phyloP scores from a whole-genome alignment of 2,888 invertebrate genomes.

The Apotomis betuletana region DNA sequence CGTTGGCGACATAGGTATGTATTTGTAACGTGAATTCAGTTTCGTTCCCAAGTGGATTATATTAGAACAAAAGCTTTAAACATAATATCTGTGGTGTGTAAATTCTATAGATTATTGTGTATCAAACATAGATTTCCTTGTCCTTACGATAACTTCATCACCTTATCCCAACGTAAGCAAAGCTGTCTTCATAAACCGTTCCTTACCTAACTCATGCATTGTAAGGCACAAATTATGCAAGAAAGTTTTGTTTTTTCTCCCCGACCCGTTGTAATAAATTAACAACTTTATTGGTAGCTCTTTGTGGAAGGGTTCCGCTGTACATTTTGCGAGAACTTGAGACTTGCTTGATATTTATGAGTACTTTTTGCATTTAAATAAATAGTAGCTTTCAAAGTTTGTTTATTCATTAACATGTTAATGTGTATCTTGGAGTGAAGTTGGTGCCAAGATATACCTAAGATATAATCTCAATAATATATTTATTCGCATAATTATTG shows the following conservation, averaged over 20 bases:
- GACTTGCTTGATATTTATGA: slow-evolving; percentile 36
- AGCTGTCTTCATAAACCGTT: slow-evolving; percentile 17
- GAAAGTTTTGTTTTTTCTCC: slow-evolving; percentile 49
- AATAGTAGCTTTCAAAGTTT: slow-evolving; percentile 18
- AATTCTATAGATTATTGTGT: too few relatives aligned
- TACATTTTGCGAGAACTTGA: slow-evolving; percentile 20
- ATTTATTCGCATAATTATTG: too few relatives aligned
- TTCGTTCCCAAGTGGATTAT: too few relatives aligned
- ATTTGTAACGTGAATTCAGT: too few relatives aligned
- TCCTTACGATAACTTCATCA: background rate
- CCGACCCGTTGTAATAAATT: slow-evolving; percentile 56
- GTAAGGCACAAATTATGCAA: slow-evolving; percentile 46
- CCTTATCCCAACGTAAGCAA: slow-evolving; percentile 19
- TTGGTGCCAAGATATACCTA: too few relatives aligned
- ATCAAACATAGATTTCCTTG: too few relatives aligned
- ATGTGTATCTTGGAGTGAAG: too few relatives aligned
- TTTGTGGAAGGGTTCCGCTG: slow-evolving; percentile 49
- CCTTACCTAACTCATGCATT: slow-evolving; percentile 36
- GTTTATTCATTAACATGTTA: slow-evolving; percentile 11
- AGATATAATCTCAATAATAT: too few relatives aligned
- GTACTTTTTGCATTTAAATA: slow-evolving; percentile 14
- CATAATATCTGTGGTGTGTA: too few relatives aligned
- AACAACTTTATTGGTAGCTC: slow-evolving; percentile 55
- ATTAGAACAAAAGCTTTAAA: too few relatives aligned
- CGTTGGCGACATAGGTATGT: too few relatives aligned